These are phyloP conservation scores for Chionoecetes opilio DNA, from an alignment of 1,140 invertebrate genomes.

Conservation along the genomic window DNA sequence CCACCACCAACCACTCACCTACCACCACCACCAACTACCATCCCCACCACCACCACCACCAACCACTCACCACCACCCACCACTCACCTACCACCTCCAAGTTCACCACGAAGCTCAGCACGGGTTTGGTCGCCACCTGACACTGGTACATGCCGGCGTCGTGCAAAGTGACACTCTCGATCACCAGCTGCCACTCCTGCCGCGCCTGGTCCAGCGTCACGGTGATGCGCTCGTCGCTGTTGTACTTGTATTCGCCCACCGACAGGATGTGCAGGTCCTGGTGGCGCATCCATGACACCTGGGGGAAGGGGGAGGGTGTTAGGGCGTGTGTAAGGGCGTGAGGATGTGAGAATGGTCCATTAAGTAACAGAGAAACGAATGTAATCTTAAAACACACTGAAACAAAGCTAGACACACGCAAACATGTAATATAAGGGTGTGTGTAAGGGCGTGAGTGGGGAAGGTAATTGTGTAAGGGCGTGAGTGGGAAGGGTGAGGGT, in stretches of 20 bases:
- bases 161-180: constrained; percentile 89
- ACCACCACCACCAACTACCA: constrained; percentile 9
- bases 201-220: constrained; percentile 88
- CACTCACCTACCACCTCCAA: constrained; percentile 92
- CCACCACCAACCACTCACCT: background rate
- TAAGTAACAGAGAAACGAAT: no score
- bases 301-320: constrained; percentile 58
- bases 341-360: no score
- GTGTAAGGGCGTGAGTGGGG: no score
- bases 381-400: no score
- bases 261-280: constrained; percentile 95
- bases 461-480: no score
- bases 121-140: constrained; percentile 95
- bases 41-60: background rate
- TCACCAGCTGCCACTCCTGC: constrained; percentile 92
- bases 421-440: no score
- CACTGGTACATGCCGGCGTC: constrained; percentile 97
- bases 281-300: constrained; percentile 94
- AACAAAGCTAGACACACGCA: no score
- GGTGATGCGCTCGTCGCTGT: constrained; percentile 94
- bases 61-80: constrained; percentile 89
- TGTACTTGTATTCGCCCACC: constrained; percentile 95
- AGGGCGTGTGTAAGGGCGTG: background rate
- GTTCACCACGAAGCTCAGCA: constrained; percentile 94
- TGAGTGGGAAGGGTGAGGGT: constrained; percentile 47